These are phyloP conservation scores for Stichopus chloronotus DNA, from an alignment of 35 echinoderm and acorn worm species.

Conservation along the genomic window DNA sequence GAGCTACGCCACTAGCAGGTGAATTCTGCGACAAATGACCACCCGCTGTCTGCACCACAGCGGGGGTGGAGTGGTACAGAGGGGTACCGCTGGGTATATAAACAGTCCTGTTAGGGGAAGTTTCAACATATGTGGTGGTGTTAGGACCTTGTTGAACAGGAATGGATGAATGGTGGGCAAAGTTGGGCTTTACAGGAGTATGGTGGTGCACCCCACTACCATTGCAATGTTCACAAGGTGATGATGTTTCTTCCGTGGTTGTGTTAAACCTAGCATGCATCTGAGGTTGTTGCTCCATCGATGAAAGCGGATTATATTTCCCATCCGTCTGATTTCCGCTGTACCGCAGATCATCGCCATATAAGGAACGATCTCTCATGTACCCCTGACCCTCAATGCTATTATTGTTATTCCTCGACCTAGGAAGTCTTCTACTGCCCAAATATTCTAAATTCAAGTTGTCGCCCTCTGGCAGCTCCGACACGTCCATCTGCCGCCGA, in stretches of 20 bases:
- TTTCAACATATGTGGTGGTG: not conserved
- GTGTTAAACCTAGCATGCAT: not conserved
- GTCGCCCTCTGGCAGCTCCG: not conserved
- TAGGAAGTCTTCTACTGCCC: not conserved
- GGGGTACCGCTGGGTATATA: constrained; percentile 12
- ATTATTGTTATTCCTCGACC: not conserved
- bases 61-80: constrained; percentile 39
- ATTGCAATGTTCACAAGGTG: constrained; percentile 48
- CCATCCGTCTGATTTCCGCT: not conserved
- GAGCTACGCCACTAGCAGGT: not conserved
- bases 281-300: not conserved
- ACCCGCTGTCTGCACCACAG: not conserved
- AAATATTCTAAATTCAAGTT: not conserved
- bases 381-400: not conserved
- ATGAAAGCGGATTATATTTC: constrained; percentile 18
- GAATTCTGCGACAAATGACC: not conserved
- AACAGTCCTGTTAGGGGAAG: constrained; percentile 24
- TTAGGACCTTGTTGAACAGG: not conserved
- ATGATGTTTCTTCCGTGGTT: not conserved
- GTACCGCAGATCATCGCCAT: not conserved
- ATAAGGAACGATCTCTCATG: not conserved
- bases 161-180: not conserved
- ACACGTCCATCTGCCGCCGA: not conserved
- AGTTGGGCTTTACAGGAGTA: not conserved
- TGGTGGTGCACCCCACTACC: constrained; percentile 54